Evolutionary conservation across 2,113 vertebrate genomes (phyloP).

Genomic region (Pterophyllum scalare): DNA sequence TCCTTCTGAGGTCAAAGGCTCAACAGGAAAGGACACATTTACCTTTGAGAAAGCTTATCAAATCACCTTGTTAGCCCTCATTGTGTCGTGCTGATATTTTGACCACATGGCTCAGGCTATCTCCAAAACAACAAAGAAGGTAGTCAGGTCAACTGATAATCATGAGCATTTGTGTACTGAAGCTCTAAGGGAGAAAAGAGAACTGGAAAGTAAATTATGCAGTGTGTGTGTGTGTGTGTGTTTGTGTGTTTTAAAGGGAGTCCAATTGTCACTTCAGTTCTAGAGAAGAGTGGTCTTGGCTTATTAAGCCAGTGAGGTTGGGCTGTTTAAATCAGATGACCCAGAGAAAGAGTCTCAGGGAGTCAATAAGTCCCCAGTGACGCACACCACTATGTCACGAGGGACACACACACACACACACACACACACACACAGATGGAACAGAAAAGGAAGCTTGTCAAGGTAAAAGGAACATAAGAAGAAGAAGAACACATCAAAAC

Average conservation of each 20-base stretch:
- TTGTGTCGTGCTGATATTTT: slow-evolving; percentile 14
- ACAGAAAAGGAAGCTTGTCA: slow-evolving; percentile 30
- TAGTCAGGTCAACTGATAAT: slow-evolving; percentile 54
- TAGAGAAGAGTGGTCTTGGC: slow-evolving; percentile 24
- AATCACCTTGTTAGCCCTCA: neutral
- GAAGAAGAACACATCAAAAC: slow-evolving; percentile 9
- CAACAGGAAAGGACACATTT: neutral
- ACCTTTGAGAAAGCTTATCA: neutral
- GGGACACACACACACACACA: slow-evolving; percentile 27
- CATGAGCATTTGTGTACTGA: slow-evolving; percentile 34
- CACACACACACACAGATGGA: neutral
- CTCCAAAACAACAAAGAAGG: slow-evolving; percentile 43
- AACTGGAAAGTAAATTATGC: slow-evolving; percentile 15
- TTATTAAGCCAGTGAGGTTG: slow-evolving; percentile 40
- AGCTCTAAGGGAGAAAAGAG: neutral
- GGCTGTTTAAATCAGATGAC: slow-evolving; percentile 56
- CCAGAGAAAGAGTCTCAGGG: slow-evolving; percentile 41
- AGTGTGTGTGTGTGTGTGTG: neutral
- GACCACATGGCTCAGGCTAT: slow-evolving; percentile 24
- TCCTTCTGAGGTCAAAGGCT: neutral
- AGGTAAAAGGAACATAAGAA: slow-evolving; percentile 17
- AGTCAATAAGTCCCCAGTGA: slow-evolving; percentile 62
- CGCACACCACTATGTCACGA: slow-evolving; percentile 60
- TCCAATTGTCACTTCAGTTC: slow-evolving; percentile 60
- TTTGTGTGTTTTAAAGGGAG: slow-evolving; percentile 2